Evolutionary conservation across 2,888 invertebrate species (phyloP).

Genomic region (Catotricha subobsoleta): DNA sequence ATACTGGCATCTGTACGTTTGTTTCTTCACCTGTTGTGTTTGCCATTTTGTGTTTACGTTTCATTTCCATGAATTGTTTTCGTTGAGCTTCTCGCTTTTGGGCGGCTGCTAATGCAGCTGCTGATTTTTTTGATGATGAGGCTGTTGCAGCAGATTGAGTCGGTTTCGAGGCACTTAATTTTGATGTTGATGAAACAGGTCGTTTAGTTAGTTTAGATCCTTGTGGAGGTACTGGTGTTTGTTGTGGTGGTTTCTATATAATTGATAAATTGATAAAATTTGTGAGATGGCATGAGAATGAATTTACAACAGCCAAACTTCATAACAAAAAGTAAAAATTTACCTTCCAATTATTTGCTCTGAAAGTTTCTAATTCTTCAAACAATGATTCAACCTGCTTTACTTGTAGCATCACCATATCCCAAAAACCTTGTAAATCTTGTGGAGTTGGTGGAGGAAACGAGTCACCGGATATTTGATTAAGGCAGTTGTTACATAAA

Average conservation of each 20-base stretch:
- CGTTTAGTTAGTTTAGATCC: conserved; percentile 16
- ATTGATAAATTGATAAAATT: neutral
- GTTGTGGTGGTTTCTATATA: conserved; percentile 14
- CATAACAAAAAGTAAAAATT: neutral
- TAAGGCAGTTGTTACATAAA: conserved; percentile 45
- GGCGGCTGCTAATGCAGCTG: conserved; percentile 26
- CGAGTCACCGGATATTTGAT: conserved; percentile 52
- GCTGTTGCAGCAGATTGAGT: conserved; percentile 8
- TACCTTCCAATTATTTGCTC: conserved; percentile 50
- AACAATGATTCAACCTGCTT: conserved; percentile 67
- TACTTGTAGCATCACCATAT: conserved; percentile 88
- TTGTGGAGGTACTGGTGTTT: conserved; percentile 12
- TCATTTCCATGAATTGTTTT: conserved; percentile 55
- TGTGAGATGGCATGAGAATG: conserved; percentile 7
- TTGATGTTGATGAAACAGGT: conserved; percentile 15
- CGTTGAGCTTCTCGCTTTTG: conserved; percentile 52
- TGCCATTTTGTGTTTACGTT: conserved; percentile 22
- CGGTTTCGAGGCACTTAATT: neutral
- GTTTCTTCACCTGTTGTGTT: neutral
- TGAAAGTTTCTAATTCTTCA: conserved; percentile 44
- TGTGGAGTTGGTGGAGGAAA: conserved; percentile 80
- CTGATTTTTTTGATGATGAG: conserved; percentile 13
- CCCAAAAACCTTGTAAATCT: conserved; percentile 94
- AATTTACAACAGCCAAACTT: neutral
- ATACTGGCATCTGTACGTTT: no score